phyloP scores from a whole-genome alignment of 2,888 invertebrate genomes.

The Erebia aethiops region DNA sequence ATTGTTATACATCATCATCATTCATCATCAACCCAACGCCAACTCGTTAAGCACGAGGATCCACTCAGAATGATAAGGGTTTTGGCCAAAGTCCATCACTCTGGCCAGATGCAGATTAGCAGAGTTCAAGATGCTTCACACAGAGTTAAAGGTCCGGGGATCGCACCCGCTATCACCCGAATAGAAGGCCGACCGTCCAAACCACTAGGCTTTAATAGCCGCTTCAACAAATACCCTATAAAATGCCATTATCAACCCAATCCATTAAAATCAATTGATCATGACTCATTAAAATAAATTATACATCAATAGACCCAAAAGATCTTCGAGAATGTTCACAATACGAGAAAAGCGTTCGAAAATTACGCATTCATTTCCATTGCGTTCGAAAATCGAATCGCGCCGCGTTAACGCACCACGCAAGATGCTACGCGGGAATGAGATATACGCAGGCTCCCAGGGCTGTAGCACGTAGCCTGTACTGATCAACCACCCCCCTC shows the following conservation, averaged over 20 bases:
- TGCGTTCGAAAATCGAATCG: constrained; percentile 29
- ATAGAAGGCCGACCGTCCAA: too few relatives aligned
- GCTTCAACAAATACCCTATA: background rate
- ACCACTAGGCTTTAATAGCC: too few relatives aligned
- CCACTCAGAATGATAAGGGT: too few relatives aligned
- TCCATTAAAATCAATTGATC: background rate
- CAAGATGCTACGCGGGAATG: constrained; percentile 45
- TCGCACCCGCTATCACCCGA: too few relatives aligned
- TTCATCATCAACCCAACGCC: too few relatives aligned
- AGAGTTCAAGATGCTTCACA: too few relatives aligned
- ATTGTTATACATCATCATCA: too few relatives aligned
- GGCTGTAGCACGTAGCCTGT: constrained; percentile 51
- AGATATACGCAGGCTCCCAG: constrained; percentile 68
- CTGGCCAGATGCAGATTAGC: too few relatives aligned
- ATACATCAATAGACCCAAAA: background rate
- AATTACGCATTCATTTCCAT: constrained; percentile 23
- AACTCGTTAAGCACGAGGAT: too few relatives aligned
- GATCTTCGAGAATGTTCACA: constrained; percentile 14
- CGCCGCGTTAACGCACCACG: constrained; percentile 35
- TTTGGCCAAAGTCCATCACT: too few relatives aligned
- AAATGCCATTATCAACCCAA: background rate
- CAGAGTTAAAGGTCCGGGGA: too few relatives aligned
- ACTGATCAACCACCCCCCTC: constrained; percentile 58
- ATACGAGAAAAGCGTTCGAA: constrained; percentile 21
- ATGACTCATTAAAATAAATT: background rate